Conservation (phyloP, 2,797 vertebrate species). For the Leucoraja ocellata region DNA sequence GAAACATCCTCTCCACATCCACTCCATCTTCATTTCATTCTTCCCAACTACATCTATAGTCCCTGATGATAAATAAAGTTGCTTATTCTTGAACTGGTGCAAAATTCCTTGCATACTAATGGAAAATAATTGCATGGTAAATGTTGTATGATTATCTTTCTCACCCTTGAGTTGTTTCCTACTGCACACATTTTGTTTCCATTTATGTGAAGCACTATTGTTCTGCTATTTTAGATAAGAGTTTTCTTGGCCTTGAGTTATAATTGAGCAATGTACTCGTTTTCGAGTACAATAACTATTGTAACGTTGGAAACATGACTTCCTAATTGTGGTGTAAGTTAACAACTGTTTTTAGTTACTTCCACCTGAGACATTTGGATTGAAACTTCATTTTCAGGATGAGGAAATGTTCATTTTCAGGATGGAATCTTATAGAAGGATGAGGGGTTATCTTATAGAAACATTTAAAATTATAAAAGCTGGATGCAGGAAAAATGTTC, state of each 20-base stretch:
- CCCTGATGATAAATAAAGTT: neutral
- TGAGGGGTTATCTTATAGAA: too few species aligned
- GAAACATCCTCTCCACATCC: too few species aligned
- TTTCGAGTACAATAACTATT: neutral
- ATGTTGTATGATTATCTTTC: neutral
- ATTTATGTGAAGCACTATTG: neutral
- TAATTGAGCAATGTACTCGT: neutral
- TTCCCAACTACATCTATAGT: neutral
- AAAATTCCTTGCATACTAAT: neutral
- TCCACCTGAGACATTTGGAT: neutral
- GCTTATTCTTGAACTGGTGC: neutral
- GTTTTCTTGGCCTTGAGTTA: neutral
- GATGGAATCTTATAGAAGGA: too few species aligned
- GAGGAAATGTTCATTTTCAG: too few species aligned
- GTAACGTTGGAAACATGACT: neutral
- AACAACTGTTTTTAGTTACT: neutral
- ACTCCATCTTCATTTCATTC: neutral
- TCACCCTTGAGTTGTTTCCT: neutral
- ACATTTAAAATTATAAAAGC: too few species aligned
- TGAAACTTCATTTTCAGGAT: neutral
- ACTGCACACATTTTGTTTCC: neutral
- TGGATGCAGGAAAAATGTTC: too few species aligned
- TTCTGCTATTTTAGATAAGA: neutral
- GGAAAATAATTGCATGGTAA: neutral
- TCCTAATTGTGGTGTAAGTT: neutral